Evolutionary conservation across 2,113 vertebrate genomes (phyloP).

Genomic region (Malurus alboscapulatus): DNA sequence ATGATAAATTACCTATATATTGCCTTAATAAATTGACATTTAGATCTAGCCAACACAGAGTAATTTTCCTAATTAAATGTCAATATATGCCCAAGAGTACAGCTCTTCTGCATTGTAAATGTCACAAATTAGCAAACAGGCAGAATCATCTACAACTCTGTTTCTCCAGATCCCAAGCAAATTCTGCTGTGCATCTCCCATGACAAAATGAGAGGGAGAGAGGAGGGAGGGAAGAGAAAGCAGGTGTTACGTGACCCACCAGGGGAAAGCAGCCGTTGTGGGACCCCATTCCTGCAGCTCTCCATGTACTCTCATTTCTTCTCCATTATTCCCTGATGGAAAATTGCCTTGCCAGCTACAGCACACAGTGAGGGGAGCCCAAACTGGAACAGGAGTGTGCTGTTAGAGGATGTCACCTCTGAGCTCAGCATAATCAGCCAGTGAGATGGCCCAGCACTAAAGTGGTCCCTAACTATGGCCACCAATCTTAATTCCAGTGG

Average conservation of each 20-base stretch:
- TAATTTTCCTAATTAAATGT: conserved; percentile 39
- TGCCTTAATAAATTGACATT: not conserved
- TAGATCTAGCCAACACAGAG: not conserved
- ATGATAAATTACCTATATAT: not conserved
- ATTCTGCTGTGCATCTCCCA: not conserved
- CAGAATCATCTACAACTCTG: not conserved
- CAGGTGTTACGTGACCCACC: rapidly evolving
- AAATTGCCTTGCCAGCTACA: not conserved
- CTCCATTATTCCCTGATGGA: not conserved
- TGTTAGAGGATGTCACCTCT: not conserved
- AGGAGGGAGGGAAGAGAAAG: not conserved
- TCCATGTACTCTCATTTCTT: rapidly evolving
- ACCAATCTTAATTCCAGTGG: not conserved
- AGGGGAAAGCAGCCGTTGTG: not conserved
- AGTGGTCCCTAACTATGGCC: not conserved
- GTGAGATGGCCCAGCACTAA: not conserved
- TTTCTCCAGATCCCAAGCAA: not conserved
- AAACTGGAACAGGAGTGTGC: not conserved
- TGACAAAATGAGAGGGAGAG: rapidly evolving
- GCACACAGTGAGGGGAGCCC: not conserved
- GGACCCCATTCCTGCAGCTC: not conserved
- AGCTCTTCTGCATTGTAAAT: not conserved
- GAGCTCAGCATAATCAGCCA: not conserved
- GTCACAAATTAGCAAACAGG: not conserved
- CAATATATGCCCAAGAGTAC: not conserved